A percentile compares a stretch with the other conserved stretches of the same genome.
phyloP scores from a whole-genome alignment of 2,888 invertebrate genomes.

The Lithophane socia region DNA sequence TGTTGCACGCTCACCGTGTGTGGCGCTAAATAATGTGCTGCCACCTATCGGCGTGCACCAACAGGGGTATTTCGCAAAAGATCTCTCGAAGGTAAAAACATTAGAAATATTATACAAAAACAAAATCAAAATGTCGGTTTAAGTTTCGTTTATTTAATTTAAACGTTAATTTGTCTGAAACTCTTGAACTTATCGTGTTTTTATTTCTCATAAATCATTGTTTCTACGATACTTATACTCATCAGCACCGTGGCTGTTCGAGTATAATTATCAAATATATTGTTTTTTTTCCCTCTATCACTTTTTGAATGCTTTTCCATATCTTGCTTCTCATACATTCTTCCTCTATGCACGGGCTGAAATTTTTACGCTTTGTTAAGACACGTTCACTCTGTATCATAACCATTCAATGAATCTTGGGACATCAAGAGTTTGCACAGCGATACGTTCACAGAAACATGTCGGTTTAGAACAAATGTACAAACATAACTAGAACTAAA shows the following conservation, averaged over 20 bases:
- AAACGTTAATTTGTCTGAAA: conserved; percentile 77
- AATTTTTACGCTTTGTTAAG: conserved; percentile 85
- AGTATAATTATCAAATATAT: conserved; percentile 83
- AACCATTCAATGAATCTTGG: conserved; percentile 81
- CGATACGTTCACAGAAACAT: conserved; percentile 82
- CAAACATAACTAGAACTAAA: conserved; percentile 72
- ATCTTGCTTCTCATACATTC: conserved; percentile 88
- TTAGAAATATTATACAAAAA: conserved; percentile 85
- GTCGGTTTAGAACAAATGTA: conserved; percentile 78
- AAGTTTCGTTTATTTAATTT: conserved; percentile 81
- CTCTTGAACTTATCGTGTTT: conserved; percentile 74
- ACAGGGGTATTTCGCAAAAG: conserved; percentile 98
- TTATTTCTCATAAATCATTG: conserved; percentile 80
- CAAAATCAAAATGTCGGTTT: conserved; percentile 82
- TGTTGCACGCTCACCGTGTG: conserved; percentile 91
- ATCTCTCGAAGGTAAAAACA: conserved; percentile 98
- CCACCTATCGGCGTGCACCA: conserved; percentile 89
- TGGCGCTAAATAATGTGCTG: conserved; percentile 89
- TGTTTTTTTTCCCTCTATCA: conserved; percentile 83
- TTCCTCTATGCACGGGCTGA: conserved; percentile 90
- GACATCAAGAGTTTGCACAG: conserved; percentile 85
- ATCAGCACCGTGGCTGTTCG: conserved; percentile 64
- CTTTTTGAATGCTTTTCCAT: conserved; percentile 89
- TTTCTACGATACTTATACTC: conserved; percentile 84
- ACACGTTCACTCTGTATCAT: conserved; percentile 89